Base-by-base conservation (phyloP, 2,888 invertebrate genomes). In the Subacronicta megacephala region DNA sequence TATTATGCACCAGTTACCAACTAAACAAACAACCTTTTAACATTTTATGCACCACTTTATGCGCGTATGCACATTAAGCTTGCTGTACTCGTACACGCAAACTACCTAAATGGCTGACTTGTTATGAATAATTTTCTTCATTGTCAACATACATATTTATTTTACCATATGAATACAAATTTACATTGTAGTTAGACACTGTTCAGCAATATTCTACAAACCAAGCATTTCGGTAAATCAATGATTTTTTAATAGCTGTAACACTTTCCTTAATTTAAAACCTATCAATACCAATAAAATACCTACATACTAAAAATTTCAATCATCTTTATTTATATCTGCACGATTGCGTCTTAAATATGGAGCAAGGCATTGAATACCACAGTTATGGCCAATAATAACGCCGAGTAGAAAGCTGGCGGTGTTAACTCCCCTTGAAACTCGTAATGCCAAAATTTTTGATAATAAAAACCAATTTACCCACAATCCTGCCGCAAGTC, bases 1-100 rank as follows among this genome's bases (percentile, higher is more conserved):
- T 86, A 83, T 84, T 89, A 87, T 90, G 92, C 90, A 90, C 93
- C 89, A 92, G 92, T 93, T 93, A 88, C 81, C 83, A 88, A 87
- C 80, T 83, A 88, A 87, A 83, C 80, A 81, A 85, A 83, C 83
- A 86, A 87, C 87, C 84, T 89, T 87, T 90, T 86, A 85, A 85
- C 82, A 81, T 82, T 86, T 82, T 82, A 72, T 69, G 68, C 57
- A 73, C 70, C 60, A 62, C 57, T 70, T 78, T 56, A 71, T 65
- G 60, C 62, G 17, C 55, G 50, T 62, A 63, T 51, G 61, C 54
- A 53, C 54, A 62, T 62, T 67, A 67, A 52, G 47, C 41, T 66
- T 40, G 37, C 54, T n/a, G 5, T 31, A 6, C 4, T n/a, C n/a
- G 31, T n/a, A n/a, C n/a, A 36, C 55, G 41, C 49, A 65, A 60